phyloP scores from a whole-genome alignment of 2,888 invertebrate genomes.

The Drosophila mayaguana region DNA sequence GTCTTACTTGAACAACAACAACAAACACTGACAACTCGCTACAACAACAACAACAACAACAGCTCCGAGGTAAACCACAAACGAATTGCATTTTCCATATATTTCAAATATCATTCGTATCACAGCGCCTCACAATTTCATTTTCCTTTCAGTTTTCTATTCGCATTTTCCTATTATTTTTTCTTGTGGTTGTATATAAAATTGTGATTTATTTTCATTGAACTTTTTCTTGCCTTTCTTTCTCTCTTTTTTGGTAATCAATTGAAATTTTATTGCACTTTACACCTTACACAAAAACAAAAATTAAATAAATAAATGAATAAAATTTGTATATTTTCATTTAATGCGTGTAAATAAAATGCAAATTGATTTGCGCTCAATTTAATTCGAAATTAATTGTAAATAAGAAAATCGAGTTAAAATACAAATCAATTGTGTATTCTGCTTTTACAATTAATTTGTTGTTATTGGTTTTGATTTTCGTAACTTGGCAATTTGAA shows the following conservation, averaged over 20 bases:
- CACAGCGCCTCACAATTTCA: slow-evolving; percentile 42
- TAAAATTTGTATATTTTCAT: not conserved
- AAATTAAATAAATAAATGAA: not conserved
- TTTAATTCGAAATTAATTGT: slow-evolving; percentile 20
- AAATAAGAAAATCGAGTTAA: slow-evolving; percentile 17
- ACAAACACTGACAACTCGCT: slow-evolving; percentile 49
- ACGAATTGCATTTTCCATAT: slow-evolving; percentile 71
- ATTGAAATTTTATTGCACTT: slow-evolving; percentile 36
- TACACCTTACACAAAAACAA: not conserved
- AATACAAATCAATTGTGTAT: slow-evolving; percentile 13
- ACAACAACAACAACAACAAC: slow-evolving; percentile 58
- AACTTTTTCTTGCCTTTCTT: not conserved
- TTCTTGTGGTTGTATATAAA: slow-evolving; percentile 21
- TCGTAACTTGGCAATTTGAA: slow-evolving; percentile 19
- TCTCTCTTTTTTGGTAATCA: not conserved
- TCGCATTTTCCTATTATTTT: slow-evolving; percentile 17
- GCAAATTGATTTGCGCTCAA: slow-evolving; percentile 30
- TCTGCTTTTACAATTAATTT: slow-evolving; percentile 20
- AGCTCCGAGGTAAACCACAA: slow-evolving; percentile 84
- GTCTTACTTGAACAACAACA: slow-evolving; percentile 41
- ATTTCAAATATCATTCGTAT: slow-evolving; percentile 52
- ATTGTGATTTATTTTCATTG: not conserved
- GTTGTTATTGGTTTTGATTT: slow-evolving; percentile 15
- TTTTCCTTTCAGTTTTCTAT: not conserved
- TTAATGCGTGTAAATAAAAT: slow-evolving; percentile 10